A percentile compares a stretch with the other conserved stretches of the same genome.
phyloP scores from a whole-genome alignment of 2,888 invertebrate species.

The Ornithoptera alexandrae region DNA sequence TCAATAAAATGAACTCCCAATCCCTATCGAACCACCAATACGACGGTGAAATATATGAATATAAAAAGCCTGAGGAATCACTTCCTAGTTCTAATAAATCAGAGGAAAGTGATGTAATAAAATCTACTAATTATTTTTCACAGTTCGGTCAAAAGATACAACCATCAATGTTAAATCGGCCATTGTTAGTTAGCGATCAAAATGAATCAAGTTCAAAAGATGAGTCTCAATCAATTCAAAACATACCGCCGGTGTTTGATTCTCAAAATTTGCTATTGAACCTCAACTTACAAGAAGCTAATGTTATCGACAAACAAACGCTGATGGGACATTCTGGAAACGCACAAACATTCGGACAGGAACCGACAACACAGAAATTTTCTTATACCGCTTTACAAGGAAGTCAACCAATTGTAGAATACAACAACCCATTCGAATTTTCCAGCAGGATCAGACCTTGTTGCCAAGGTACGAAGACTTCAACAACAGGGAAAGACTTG shows the following conservation, averaged over 20 bases:
- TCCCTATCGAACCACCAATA: conserved; percentile 41
- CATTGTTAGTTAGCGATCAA: background rate
- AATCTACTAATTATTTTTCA: conserved; percentile 12
- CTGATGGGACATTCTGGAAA: background rate
- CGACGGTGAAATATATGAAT: conserved; percentile 55
- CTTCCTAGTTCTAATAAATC: conserved; percentile 41
- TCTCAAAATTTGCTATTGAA: conserved; percentile 12
- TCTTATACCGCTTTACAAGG: conserved; percentile 7
- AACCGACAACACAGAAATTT: conserved; percentile 15
- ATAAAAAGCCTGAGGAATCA: conserved; percentile 53
- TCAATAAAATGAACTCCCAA: conserved; percentile 25
- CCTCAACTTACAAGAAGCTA: conserved; percentile 5
- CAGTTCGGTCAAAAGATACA: conserved; percentile 32
- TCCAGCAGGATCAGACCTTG: conserved; percentile 22
- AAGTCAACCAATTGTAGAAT: conserved; percentile 4
- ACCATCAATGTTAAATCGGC: conserved; percentile 4
- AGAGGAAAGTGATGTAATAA: conserved; percentile 23
- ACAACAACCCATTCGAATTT: conserved; percentile 8
- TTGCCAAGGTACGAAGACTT: conserved; percentile 19
- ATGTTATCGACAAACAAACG: background rate
- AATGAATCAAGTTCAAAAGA: background rate
- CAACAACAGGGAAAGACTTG: background rate
- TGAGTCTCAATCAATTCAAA: conserved; percentile 1
- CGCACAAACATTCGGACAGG: background rate
- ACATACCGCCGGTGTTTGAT: background rate